Evolutionary conservation across 2,113 vertebrate genomes (phyloP), one percentile per base, ranked within the genome.

Genomic region (Herpailurus yagouaroundi): DNA sequence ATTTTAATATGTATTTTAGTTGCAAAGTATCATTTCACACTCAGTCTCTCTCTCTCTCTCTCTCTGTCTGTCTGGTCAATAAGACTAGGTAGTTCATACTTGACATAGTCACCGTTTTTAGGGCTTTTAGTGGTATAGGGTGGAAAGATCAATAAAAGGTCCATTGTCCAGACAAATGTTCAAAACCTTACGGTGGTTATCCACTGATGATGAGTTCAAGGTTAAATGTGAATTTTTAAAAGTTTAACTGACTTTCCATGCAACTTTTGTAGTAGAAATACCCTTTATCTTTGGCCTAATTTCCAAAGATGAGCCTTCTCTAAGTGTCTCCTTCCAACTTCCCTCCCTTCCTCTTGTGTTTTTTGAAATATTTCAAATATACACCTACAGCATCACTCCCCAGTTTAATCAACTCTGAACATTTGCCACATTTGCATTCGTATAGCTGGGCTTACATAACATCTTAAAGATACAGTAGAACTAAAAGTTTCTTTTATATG

Each of bases 291-390:
- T 89, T 89, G 3, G 9, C 10, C 31, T 73, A 33, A 63, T 71
- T 93, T 48, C 36, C 27, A n/a, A 88, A 18, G 36, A 83, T 63
- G 50, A 48, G 4, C 52, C 55, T 91, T 2, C 87, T 50, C 87
- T 52, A 90, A 50, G 2, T 69, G 15, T 88, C 38, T 64, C 29
- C 3, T 4, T 80, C 13, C 16, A 36, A 63, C 6, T 73, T 25
- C 38, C 10, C 1, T 73, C 3, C 31, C 6, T n/a, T 7, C 33
- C 9, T 12, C 7, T 33, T 83, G 52, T 60, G 12, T 60, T 23
- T 95, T 89, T 94, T 48, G 31, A 80, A 89, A 66, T 79, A 80
- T 84, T 95, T 91, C 19, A 73, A 21, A 55, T 91, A 73, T 21
- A 71, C 10, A 85, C 71, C 71, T 48, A 55, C 7, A 90, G 52